Evolutionary conservation across 2,113 vertebrate species (phyloP), one percentile per base, ranked within the genome.

Genomic region (Crotalus viridis): DNA sequence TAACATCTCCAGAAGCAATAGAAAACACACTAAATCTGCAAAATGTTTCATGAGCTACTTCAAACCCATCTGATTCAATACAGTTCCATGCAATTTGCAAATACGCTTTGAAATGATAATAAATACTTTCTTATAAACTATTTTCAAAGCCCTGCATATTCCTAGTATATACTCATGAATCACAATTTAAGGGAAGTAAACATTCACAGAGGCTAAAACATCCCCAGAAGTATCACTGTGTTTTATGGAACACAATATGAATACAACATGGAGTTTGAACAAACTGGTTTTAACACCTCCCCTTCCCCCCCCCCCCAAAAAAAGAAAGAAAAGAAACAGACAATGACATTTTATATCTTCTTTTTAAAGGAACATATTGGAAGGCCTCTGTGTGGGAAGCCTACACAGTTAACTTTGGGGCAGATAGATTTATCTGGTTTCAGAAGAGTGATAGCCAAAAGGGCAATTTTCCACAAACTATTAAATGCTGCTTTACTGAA

Each of bases 381-480:
- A 52, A 93, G 52, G 56, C 5, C 43, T 64, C 19, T 26, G 33
- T 93, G 93, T 64, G 21, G 94, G 22, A 69, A 95, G 92, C 93
- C 93, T 89, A 89, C 12, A 0, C 0, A 4, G 94, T 88, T 92
- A 92, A 61, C 90, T 90, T 52, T 64, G 5, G 51, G n/a, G 43
- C 89, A 89, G 85, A 61, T 22, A 26, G 3, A 87, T 0, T 93
- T 43, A 85, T 90, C 90, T 94, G 24, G 85, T 91, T 91, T 88
- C 92, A 64, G 12, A 28, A 95, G 33, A 69, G 90, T 4, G 46
- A 46, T 81, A 3, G 90, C 90, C 54, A 43, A 87, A 90, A 43
- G 33, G 88, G 55, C 0, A 0, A 89, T 28, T 24, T 24, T 52
- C 57, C 51, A 48, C 61, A 87, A 43, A 89, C 33, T 52, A 87